Base-by-base conservation (phyloP, 1,140 invertebrate species). In the Drosophila parabipectinata region DNA sequence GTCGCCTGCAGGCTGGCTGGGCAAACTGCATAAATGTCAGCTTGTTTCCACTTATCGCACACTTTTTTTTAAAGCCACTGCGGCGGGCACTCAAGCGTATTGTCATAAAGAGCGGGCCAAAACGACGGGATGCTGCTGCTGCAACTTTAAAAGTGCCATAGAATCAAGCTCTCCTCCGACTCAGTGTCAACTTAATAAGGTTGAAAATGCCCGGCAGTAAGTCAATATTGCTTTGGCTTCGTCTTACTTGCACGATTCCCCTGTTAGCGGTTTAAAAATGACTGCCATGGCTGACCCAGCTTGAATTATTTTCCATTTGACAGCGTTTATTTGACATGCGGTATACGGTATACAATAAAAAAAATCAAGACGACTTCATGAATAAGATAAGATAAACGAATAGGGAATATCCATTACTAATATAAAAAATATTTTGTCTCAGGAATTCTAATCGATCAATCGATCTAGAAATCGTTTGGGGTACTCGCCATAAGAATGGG, bases 1-100 rank as follows among this genome's bases (percentile, higher is more conserved):
- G 77, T 72, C 79, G 83, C 83, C 79, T 77, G 76, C 76, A 79
- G 83, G 83, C 83, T 88, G 67, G 63, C 81, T 73, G 83, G 62
- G 79, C 83, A 77, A 87, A 87, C 79, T 87, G 83, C 83, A 87
- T 87, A 87, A 87, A 87, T 87, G 83, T 88, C 83, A 87, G 83
- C 83, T 87, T 88, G 83, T 82, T 88, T 88, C 75, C 82, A 88
- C 83, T 83, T 88, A 87, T 87, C 83, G 79, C 83, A 88, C 83
- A 67, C 79, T 82, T 15, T 41, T 41, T 55, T 55, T 75, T 76
- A 61, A 68, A 69, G 64, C 79, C 53, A 75, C 44, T 63, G 71
- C 59, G 55, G 55, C 71, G 60, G 34, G 44, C 78, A 85, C 69
- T 82, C 78, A 64, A 59, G 78, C 82, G 71, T 78, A 66, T 72